These are phyloP conservation scores for Rhipidura dahli DNA, from an alignment of 2,113 vertebrate genomes.

Conservation along the genomic window DNA sequence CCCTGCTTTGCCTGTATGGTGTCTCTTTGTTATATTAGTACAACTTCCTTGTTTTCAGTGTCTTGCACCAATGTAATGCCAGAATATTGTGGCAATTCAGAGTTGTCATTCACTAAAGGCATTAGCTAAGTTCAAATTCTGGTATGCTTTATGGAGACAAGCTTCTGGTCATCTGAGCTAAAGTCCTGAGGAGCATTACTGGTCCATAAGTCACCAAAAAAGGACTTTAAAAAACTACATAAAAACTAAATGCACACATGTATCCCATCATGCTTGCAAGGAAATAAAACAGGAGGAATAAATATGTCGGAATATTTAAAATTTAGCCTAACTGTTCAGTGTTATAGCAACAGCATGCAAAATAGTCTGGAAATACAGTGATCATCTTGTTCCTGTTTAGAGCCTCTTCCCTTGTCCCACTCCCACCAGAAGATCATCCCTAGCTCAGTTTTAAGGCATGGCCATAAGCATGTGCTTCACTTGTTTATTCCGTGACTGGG, in stretches of 20 bases:
- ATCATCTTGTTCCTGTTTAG: neutral
- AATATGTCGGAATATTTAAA: neutral
- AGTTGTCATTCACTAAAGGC: neutral
- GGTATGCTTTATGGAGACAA: neutral
- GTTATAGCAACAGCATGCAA: neutral
- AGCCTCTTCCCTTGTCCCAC: neutral
- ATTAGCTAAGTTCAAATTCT: neutral
- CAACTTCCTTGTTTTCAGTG: neutral
- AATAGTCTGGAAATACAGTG: neutral
- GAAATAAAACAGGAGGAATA: neutral
- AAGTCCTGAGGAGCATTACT: neutral
- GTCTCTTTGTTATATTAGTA: neutral
- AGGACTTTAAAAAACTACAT: neutral
- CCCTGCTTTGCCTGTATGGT: neutral
- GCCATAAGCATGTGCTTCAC: neutral
- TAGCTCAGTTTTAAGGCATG: neutral
- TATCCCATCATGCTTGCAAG: neutral
- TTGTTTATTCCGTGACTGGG: neutral
- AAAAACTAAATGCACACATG: fast-evolving
- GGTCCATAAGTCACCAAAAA: neutral
- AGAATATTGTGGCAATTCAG: neutral
- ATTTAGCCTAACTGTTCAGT: neutral
- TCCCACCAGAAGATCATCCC: neutral
- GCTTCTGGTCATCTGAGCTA: neutral
- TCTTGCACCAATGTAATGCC: neutral